These are phyloP conservation scores for Chrysomela aeneicollis DNA, from an alignment of 2,888 invertebrate species.

Conservation along the genomic window DNA sequence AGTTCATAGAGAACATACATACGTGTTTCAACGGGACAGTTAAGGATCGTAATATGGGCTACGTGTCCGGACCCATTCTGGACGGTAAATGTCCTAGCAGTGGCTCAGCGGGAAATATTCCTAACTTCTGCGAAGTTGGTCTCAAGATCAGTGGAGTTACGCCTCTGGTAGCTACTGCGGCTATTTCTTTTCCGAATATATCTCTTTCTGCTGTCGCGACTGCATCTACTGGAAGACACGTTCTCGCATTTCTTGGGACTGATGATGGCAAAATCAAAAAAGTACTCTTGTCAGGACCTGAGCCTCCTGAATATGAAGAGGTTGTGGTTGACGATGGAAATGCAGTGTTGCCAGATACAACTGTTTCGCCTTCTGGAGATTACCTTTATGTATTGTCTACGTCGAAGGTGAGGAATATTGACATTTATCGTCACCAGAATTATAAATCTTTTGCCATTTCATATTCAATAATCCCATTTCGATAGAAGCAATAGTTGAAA, in stretches of 20 bases:
- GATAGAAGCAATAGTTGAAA: too few species aligned
- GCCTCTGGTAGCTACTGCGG: conserved; percentile 80
- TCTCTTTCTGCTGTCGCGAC: conserved; percentile 86
- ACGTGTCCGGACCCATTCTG: conserved; percentile 89
- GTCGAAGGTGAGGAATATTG: conserved; percentile 66
- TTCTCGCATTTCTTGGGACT: conserved; percentile 94
- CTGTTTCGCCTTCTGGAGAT: conserved; percentile 83
- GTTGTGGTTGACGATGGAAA: conserved; percentile 82
- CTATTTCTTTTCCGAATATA: conserved; percentile 80
- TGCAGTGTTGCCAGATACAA: conserved; percentile 85
- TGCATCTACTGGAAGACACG: conserved; percentile 89
- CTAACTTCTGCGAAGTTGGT: conserved; percentile 91
- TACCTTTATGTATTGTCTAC: conserved; percentile 86
- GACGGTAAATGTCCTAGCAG: conserved; percentile 91
- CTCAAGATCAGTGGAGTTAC: conserved; percentile 90
- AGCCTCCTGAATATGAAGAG: conserved; percentile 86
- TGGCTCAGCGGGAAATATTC: conserved; percentile 88
- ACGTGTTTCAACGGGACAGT: conserved; percentile 96
- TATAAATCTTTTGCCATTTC: too few species aligned
- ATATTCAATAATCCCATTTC: too few species aligned
- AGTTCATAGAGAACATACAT: conserved; percentile 96
- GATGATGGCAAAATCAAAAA: conserved; percentile 86
- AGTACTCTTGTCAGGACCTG: conserved; percentile 76
- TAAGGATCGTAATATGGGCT: conserved; percentile 90
- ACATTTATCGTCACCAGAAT: background rate